Evolutionary conservation across 2,888 invertebrate species (phyloP), one percentile per base, ranked within the genome.

Genomic region (Seladonia tumulorum): DNA sequence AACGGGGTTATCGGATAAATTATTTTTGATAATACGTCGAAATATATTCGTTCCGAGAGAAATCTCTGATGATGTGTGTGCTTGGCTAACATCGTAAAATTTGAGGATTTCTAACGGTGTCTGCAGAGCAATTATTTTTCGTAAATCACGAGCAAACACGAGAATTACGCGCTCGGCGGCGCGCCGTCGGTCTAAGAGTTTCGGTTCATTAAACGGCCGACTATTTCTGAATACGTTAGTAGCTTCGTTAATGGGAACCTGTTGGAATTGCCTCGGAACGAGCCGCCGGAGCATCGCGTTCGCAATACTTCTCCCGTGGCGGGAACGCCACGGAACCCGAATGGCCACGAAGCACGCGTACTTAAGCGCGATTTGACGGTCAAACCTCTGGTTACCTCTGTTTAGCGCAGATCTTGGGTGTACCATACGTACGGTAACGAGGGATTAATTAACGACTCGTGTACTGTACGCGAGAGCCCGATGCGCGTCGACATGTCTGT

Each of bases 391-490:
- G 87, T 84, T 86, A 83, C 87, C 83, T 89, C 80, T 87, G 89
- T 91, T 68, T 89, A 88, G 86, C 81, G 81, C 82, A 84, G 87
- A 88, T 85, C 90, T 91, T 91, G 87, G 80, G 73, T 84, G 73
- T 87, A 81, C 87, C 82, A 76, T 87, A 84, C 81, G 86, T 85
- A 85, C 80, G 79, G 88, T 91, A 92, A 91, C 89, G 87, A 89
- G 89, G 88, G 88, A 91, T 90, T 91, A 91, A 90, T 92, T 90
- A 91, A 91, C 88, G 90, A 90, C 89, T 90, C 90, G 87, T 83
- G 85, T 88, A 84, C 78, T 77, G 81, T 84, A 79, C 81, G 84
- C 76, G 78, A 60, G 66, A 53, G 66, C 77, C 68, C 66, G 68
- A 82, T 86, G 87, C 81, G 74, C 87, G 86, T 76, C 78, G 84